phyloP scores from a whole-genome alignment of 2,888 invertebrate genomes.

The Polydrusus pterygomalis region DNA sequence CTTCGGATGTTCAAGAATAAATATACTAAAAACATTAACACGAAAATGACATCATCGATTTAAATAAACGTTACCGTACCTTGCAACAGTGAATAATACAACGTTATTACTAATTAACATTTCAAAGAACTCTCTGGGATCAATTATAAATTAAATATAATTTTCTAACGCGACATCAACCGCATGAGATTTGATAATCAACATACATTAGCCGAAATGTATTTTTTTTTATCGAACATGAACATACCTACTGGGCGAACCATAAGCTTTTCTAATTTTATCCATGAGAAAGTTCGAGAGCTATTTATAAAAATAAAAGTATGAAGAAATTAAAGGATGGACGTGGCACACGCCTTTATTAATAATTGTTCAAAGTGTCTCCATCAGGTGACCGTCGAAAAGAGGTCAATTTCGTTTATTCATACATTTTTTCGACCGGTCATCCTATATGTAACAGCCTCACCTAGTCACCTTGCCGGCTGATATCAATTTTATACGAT shows the following conservation, averaged over 20 bases:
- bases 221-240: constrained; percentile 9
- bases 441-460: neutral
- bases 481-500: neutral
- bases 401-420: neutral
- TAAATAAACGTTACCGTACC: constrained; percentile 64
- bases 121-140: constrained; percentile 49
- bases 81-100: constrained; percentile 60
- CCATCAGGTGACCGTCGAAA: neutral
- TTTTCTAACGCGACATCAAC: neutral
- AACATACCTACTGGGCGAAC: neutral
- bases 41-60: constrained; percentile 63
- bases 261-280: constrained; percentile 11
- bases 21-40: constrained; percentile 41
- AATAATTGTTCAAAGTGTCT: neutral
- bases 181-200: neutral
- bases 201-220: constrained; percentile 1
- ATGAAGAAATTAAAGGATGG: constrained; percentile 13
- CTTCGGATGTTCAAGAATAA: constrained; percentile 47
- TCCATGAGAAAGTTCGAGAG: constrained; percentile 15
- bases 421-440: constrained; percentile 7
- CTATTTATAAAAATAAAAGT: constrained; percentile 22
- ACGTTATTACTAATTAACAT: constrained; percentile 34
- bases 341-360: constrained; percentile 12
- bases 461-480: constrained; percentile 17
- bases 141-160: neutral